These are phyloP conservation scores for Laterallus jamaicensis DNA, from an alignment of 2,113 vertebrate species.

Conservation along the genomic window DNA sequence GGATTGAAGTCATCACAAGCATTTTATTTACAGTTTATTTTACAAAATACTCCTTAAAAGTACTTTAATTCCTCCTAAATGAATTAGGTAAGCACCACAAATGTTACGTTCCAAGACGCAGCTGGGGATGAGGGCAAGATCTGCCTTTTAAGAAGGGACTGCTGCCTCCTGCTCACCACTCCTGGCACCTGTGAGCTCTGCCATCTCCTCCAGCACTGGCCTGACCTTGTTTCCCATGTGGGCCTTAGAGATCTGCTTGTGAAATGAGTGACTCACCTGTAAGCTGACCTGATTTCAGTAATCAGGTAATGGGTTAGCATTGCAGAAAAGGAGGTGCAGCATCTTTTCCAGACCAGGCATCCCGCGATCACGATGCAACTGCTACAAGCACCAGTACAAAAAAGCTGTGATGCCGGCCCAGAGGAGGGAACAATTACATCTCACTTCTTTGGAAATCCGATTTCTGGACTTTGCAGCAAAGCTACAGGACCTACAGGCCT, in stretches of 20 bases:
- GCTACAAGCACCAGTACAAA: neutral
- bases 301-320: neutral
- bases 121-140: neutral
- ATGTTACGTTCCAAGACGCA: fast-evolving
- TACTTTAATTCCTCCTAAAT: neutral
- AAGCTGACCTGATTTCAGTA: neutral
- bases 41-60: neutral
- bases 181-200: neutral
- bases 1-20: conserved; percentile 20
- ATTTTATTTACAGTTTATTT: conserved; percentile 3
- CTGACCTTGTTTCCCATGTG: neutral
- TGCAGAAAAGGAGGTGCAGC: neutral
- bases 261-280: neutral
- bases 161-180: neutral
- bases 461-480: neutral
- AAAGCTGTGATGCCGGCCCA: neutral
- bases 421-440: neutral
- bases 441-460: neutral
- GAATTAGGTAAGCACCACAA: neutral
- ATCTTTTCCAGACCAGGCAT: neutral
- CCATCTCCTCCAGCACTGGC: neutral
- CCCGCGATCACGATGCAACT: fast-evolving
- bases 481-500: neutral
- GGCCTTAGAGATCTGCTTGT: neutral
- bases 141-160: neutral